phyloP scores from a whole-genome alignment of 2,888 invertebrate genomes.

The Sesia apiformis region DNA sequence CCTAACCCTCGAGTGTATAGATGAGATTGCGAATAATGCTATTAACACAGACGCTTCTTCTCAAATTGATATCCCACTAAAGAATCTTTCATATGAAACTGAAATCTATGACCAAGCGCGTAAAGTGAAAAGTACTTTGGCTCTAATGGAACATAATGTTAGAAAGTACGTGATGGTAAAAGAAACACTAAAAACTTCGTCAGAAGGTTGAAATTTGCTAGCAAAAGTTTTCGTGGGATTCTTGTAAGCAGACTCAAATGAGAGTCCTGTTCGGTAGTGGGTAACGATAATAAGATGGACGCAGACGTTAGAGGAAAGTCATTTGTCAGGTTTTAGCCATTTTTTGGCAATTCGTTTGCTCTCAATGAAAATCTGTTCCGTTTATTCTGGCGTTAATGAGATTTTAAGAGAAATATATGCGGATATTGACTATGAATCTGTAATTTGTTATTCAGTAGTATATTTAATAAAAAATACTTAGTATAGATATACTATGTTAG shows the following conservation, averaged over 20 bases:
- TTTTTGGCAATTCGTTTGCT: constrained; percentile 64
- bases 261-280: constrained; percentile 68
- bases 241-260: constrained; percentile 61
- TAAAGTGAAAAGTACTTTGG: constrained; percentile 24
- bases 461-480: too few species aligned
- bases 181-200: constrained; percentile 14
- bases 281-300: constrained; percentile 75
- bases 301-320: constrained; percentile 74
- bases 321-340: constrained; percentile 72
- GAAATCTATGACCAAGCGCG: constrained; percentile 17
- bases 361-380: constrained; percentile 72
- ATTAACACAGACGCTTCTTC: constrained; percentile 75
- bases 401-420: constrained; percentile 24
- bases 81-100: constrained; percentile 22
- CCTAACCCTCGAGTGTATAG: constrained; percentile 71
- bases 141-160: constrained; percentile 23
- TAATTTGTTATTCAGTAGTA: too few species aligned
- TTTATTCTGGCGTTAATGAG: constrained; percentile 66
- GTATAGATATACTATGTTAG: too few species aligned
- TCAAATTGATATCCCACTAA: constrained; percentile 70
- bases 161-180: constrained; percentile 20
- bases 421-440: too few species aligned
- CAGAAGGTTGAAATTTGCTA: constrained; percentile 24
- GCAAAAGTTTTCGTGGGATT: constrained; percentile 26
- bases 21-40: constrained; percentile 75